Percentiles rank a stretch among this genome's conserved stretches.
These are phyloP conservation scores for Noctua pronuba DNA, from an alignment of 2,888 invertebrate genomes.

Conservation along the genomic window DNA sequence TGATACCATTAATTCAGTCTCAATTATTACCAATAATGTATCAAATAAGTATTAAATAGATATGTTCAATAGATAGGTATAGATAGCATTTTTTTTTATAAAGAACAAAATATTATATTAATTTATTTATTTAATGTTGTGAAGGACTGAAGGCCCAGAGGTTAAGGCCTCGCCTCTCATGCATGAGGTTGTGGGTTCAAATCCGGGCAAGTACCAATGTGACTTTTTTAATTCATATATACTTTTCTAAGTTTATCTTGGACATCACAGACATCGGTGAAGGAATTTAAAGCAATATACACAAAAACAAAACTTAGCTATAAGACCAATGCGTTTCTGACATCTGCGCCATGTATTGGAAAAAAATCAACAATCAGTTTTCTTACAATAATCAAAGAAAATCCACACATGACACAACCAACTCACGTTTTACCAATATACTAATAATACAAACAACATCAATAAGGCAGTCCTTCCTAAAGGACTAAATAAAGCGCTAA, in stretches of 20 bases:
- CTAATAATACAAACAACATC: conserved; percentile 40
- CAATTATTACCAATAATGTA: neutral
- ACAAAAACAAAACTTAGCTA: neutral
- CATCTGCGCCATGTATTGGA: neutral
- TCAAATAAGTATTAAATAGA: neutral
- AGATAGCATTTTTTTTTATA: no score
- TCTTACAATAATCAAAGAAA: neutral
- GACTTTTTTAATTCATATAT: no score
- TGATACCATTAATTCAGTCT: neutral
- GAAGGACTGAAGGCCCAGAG: no score
- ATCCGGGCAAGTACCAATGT: no score
- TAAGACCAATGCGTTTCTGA: neutral
- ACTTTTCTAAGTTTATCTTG: no score
- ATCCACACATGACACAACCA: neutral
- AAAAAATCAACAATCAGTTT: neutral
- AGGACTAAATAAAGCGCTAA: conserved; percentile 60
- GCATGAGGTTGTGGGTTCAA: no score
- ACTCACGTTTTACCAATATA: conserved; percentile 38
- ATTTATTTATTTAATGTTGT: no score
- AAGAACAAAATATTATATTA: neutral
- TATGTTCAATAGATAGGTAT: no score
- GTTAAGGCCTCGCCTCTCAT: no score
- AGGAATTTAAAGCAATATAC: neutral
- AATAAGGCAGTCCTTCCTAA: conserved; percentile 40
- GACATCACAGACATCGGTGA: no score